phyloP scores from a whole-genome alignment of 2,888 invertebrate genomes.

The Drosophila quinaria region DNA sequence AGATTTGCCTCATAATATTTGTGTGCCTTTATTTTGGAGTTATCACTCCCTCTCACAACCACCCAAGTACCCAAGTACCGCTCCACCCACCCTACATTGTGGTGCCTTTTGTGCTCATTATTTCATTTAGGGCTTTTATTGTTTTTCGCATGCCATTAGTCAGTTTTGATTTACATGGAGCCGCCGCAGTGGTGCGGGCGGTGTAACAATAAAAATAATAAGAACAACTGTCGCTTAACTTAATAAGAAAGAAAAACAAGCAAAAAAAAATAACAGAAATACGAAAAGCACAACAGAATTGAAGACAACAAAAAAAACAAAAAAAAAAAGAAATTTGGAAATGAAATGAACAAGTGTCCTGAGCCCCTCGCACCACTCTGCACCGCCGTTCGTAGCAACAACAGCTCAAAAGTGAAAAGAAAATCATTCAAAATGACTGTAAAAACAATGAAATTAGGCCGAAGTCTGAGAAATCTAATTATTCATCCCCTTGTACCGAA shows the following conservation, averaged over 20 bases:
- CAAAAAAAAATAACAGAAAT: conserved; percentile 37
- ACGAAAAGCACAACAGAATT: conserved; percentile 32
- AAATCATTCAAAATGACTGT: conserved; percentile 83
- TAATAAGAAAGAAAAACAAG: conserved; percentile 71
- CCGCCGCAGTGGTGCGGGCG: conserved; percentile 1
- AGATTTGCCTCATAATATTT: conserved; percentile 45
- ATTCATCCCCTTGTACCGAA: conserved; percentile 81
- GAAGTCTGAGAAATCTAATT: conserved; percentile 83
- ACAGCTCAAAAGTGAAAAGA: conserved; percentile 60
- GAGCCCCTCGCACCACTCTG: neutral
- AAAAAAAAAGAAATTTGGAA: neutral
- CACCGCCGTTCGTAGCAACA: neutral
- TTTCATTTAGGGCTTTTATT: conserved; percentile 81
- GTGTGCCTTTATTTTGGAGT: conserved; percentile 1
- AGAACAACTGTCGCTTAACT: conserved; percentile 83
- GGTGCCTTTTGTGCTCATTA: conserved; percentile 63
- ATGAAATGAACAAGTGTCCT: conserved; percentile 53
- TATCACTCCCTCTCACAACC: conserved; percentile 33
- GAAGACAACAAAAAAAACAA: conserved; percentile 11
- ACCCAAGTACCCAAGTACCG: neutral
- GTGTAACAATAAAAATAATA: conserved; percentile 78
- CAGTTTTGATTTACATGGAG: conserved; percentile 81
- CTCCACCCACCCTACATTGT: neutral
- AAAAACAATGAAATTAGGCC: conserved; percentile 84
- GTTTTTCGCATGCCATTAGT: conserved; percentile 83